phyloP scores from a whole-genome alignment of 2,888 invertebrate species.

The Cosmia trapezina region DNA sequence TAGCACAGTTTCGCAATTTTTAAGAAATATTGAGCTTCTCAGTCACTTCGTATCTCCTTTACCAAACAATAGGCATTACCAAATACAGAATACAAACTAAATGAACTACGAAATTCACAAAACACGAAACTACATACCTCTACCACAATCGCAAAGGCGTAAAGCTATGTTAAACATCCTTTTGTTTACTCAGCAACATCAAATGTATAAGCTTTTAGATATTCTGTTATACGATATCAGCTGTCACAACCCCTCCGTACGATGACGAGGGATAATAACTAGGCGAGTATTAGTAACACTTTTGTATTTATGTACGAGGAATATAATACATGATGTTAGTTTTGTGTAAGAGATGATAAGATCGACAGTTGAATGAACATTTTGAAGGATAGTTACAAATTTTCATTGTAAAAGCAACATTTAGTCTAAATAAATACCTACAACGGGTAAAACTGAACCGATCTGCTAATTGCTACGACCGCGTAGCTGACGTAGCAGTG shows the following conservation, averaged over 20 bases:
- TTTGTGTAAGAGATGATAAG: slow-evolving; percentile 18
- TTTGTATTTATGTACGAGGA: slow-evolving; percentile 43
- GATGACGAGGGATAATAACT: slow-evolving; percentile 77
- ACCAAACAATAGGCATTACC: neutral
- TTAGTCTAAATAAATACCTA: slow-evolving; percentile 12
- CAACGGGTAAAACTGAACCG: neutral
- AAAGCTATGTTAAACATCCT: slow-evolving; percentile 54
- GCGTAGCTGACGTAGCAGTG: slow-evolving; percentile 27
- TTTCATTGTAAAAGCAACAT: neutral
- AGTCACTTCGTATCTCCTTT: neutral
- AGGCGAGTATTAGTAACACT: slow-evolving; percentile 54
- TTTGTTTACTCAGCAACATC: slow-evolving; percentile 62
- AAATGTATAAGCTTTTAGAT: slow-evolving; percentile 61
- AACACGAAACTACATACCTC: slow-evolving; percentile 12
- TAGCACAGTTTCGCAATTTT: neutral
- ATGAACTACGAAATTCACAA: slow-evolving; percentile 14
- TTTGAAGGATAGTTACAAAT: slow-evolving; percentile 17
- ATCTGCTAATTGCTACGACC: slow-evolving; percentile 1
- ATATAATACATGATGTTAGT: slow-evolving; percentile 26
- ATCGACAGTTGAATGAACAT: slow-evolving; percentile 42
- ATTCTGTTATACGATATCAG: slow-evolving; percentile 70
- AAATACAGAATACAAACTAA: neutral
- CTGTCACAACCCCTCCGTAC: slow-evolving; percentile 68
- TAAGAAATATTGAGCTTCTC: neutral
- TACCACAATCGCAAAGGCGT: slow-evolving; percentile 41